Evolutionary conservation across 2,113 vertebrate species (phyloP).

Genomic region (Cricetomys ansorgei): DNA sequence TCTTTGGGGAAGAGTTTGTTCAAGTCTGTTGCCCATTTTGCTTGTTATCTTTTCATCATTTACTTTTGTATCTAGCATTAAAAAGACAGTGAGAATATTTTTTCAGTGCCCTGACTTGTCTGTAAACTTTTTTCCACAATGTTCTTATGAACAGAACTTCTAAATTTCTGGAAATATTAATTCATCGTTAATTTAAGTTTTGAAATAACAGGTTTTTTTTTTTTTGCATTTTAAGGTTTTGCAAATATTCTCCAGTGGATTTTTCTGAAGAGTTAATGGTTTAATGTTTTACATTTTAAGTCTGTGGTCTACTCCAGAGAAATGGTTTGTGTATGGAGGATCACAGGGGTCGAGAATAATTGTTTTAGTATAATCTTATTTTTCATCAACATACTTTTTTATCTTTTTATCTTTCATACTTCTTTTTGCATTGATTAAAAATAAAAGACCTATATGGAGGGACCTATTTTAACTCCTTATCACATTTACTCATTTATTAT

Average conservation of each 20-base stretch:
- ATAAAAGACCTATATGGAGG: background rate
- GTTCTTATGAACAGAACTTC: background rate
- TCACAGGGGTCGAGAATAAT: background rate
- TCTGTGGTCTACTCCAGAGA: background rate
- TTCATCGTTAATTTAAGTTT: background rate
- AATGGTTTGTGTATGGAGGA: background rate
- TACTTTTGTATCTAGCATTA: conserved; percentile 13
- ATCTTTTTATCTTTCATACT: background rate
- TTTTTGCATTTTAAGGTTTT: background rate
- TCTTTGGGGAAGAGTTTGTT: conserved; percentile 57
- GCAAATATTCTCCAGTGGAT: background rate
- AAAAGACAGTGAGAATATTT: background rate
- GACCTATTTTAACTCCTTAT: background rate
- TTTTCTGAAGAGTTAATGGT: background rate
- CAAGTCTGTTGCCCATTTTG: conserved; percentile 52
- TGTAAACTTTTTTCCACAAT: background rate
- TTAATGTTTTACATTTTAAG: background rate
- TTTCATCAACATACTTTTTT: background rate
- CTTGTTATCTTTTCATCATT: conserved; percentile 54
- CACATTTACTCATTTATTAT: background rate
- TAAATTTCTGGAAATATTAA: background rate
- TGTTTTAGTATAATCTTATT: background rate
- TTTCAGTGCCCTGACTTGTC: background rate
- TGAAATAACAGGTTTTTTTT: background rate
- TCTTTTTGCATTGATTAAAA: background rate